Percentiles rank a stretch among this genome's conserved stretches.
phyloP scores from a whole-genome alignment of 1,140 invertebrate species.

The Pseudomyrmex flavicornis region DNA sequence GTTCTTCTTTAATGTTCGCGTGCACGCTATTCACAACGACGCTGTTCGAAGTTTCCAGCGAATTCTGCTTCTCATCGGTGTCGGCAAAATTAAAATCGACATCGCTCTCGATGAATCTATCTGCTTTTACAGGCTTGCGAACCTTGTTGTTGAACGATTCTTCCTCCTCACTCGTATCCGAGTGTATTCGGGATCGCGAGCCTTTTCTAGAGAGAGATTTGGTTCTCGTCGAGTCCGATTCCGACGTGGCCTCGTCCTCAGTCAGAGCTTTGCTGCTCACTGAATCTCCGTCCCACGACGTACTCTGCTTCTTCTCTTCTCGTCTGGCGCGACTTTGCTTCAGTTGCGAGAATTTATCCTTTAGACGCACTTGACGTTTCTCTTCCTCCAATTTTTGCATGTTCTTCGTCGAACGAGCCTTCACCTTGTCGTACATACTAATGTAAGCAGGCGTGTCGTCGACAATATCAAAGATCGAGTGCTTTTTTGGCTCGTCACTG shows the following conservation, averaged over 20 bases:
- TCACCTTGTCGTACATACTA: slow-evolving; percentile 99
- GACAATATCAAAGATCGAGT: slow-evolving; percentile 96
- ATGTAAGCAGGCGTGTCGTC: slow-evolving; percentile 96
- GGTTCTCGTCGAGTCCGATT: slow-evolving; percentile 83
- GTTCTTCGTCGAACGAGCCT: slow-evolving; percentile 96
- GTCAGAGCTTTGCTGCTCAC: slow-evolving; percentile 87
- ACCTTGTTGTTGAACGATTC: slow-evolving; percentile 82
- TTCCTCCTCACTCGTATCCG: slow-evolving; percentile 88
- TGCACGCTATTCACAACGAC: slow-evolving; percentile 78
- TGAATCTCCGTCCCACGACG: slow-evolving; percentile 93
- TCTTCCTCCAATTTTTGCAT: slow-evolving; percentile 96
- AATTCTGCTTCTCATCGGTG: slow-evolving; percentile 84
- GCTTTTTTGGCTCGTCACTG: slow-evolving; percentile 92
- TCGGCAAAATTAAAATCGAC: slow-evolving; percentile 85
- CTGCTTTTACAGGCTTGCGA: slow-evolving; percentile 81
- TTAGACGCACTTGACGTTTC: slow-evolving; percentile 90
- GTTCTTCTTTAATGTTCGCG: slow-evolving; percentile 81
- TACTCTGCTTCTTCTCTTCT: slow-evolving; percentile 94
- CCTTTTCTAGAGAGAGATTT: slow-evolving; percentile 84
- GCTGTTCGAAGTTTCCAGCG: slow-evolving; percentile 71
- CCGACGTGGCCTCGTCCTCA: slow-evolving; percentile 82
- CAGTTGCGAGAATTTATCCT: slow-evolving; percentile 95
- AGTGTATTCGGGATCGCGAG: slow-evolving; percentile 86
- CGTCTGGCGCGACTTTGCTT: slow-evolving; percentile 94
- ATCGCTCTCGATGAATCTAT: slow-evolving; percentile 86